phyloP scores from a whole-genome alignment of 2,888 invertebrate genomes.

The Epicampocera succincta region DNA sequence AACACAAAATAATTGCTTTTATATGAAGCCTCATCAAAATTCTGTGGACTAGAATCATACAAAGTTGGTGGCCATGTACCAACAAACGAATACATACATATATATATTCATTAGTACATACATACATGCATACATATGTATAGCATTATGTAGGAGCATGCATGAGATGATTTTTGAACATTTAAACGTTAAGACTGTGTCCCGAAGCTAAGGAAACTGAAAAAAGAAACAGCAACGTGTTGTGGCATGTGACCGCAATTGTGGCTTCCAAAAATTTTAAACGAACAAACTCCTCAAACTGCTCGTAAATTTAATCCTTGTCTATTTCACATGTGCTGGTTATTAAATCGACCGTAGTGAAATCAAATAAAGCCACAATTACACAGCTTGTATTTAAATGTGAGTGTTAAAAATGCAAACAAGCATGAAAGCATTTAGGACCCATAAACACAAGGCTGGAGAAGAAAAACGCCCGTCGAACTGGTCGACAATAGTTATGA shows the following conservation, averaged over 20 bases:
- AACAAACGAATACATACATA: no score
- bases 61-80: no score
- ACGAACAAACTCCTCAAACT: conserved; percentile 1
- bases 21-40: no score
- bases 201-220: no score
- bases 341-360: conserved; percentile 23
- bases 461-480: background rate
- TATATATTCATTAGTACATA: no score
- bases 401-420: background rate
- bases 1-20: no score
- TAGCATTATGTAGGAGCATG: no score
- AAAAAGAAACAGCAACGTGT: background rate
- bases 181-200: no score
- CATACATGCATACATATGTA: no score
- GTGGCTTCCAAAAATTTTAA: conserved; percentile 33
- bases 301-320: background rate
- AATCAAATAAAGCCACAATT: conserved; percentile 3
- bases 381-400: background rate
- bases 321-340: conserved; percentile 1
- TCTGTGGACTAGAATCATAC: no score
- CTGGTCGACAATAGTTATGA: no score
- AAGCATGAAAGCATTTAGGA: background rate
- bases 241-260: background rate
- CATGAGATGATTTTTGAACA: no score
- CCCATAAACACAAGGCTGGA: conserved; percentile 1